Conservation (phyloP, 2,113 vertebrate species). For the Triplophysa rosa region DNA sequence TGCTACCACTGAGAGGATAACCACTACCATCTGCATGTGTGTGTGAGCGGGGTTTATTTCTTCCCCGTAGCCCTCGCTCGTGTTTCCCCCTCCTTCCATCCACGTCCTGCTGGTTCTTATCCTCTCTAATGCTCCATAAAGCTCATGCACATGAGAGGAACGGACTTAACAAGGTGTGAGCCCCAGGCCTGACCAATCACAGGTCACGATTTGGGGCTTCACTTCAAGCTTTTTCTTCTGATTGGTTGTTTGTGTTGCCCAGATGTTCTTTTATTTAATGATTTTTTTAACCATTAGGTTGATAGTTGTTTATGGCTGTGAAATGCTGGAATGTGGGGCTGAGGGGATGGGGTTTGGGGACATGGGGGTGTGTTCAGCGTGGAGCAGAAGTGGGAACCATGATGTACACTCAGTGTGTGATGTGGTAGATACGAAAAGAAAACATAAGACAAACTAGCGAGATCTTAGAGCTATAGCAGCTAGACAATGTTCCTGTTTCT, state of each 20-base stretch:
- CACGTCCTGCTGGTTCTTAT: conserved; percentile 74
- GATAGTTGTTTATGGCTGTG: conserved; percentile 81
- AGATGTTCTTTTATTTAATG: conserved; percentile 78
- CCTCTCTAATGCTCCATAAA: conserved; percentile 74
- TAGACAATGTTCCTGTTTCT: no score
- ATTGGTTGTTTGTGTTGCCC: conserved; percentile 65
- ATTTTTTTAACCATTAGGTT: conserved; percentile 78
- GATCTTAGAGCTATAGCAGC: background rate
- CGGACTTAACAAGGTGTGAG: conserved; percentile 67
- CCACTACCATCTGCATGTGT: conserved; percentile 73
- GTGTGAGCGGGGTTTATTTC: conserved; percentile 59
- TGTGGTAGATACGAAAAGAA: background rate
- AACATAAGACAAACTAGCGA: conserved; percentile 30
- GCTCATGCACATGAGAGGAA: conserved; percentile 62
- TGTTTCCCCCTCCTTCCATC: conserved; percentile 54
- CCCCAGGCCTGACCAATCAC: conserved; percentile 63
- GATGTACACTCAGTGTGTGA: background rate
- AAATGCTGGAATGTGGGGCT: conserved; percentile 75
- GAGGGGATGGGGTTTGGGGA: conserved; percentile 24
- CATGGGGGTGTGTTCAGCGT: conserved; percentile 22
- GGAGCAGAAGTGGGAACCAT: background rate
- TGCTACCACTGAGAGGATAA: conserved; percentile 73
- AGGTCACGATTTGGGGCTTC: conserved; percentile 25
- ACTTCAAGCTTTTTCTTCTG: conserved; percentile 45
- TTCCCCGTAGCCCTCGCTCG: conserved; percentile 48